Conservation (phyloP, 2,888 invertebrate species). For the Athalia cordata region DNA sequence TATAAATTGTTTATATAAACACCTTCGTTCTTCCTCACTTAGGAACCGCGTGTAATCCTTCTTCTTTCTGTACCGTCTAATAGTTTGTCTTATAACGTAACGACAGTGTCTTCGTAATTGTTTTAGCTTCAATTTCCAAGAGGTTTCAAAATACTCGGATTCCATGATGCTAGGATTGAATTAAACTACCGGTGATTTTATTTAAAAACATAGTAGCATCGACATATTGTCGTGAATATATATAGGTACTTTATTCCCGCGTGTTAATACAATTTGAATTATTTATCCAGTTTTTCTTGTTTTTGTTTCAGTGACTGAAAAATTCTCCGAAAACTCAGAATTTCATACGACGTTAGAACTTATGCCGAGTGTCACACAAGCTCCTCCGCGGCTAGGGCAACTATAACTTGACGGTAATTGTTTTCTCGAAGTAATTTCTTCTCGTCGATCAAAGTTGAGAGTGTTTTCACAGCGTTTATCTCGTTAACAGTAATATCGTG, state of each 20-base stretch:
- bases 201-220: neutral
- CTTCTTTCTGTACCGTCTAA: slow-evolving; percentile 69
- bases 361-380: too few species aligned
- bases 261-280: too few species aligned
- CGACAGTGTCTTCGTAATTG: slow-evolving; percentile 61
- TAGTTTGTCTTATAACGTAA: slow-evolving; percentile 57
- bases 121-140: slow-evolving; percentile 66
- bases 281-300: too few species aligned
- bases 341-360: too few species aligned
- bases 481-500: slow-evolving; percentile 1
- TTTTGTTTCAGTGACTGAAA: too few species aligned
- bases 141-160: slow-evolving; percentile 65
- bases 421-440: too few species aligned
- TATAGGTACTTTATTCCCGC: too few species aligned
- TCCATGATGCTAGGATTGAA: slow-evolving; percentile 56
- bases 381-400: too few species aligned
- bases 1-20: slow-evolving; percentile 50
- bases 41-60: slow-evolving; percentile 80
- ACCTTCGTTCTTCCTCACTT: slow-evolving; percentile 84
- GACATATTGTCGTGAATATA: neutral
- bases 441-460: neutral
- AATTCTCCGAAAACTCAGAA: too few species aligned
- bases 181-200: neutral
- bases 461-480: slow-evolving; percentile 18
- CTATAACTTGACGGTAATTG: too few species aligned